Conservation (phyloP, 1,140 invertebrate genomes). For the Ostrea denselamellosa region DNA sequence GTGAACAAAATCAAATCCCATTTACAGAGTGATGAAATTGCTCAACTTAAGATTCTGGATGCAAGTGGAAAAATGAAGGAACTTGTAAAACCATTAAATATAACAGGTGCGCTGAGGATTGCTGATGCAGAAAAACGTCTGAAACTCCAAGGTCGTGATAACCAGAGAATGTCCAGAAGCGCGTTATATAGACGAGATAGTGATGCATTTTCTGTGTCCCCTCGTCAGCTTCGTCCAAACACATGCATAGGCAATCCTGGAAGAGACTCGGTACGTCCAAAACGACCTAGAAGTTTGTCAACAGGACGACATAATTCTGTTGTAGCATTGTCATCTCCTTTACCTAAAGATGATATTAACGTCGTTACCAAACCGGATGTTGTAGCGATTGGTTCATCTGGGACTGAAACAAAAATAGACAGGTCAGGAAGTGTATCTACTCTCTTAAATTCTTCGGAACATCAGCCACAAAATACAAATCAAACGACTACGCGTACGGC, state of each 20-base stretch:
- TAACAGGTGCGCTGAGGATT: slow-evolving; percentile 66
- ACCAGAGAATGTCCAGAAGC: not conserved
- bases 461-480: not conserved
- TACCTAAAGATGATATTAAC: not conserved
- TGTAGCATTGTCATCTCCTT: not conserved
- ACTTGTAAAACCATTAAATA: slow-evolving; percentile 47
- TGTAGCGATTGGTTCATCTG: not conserved
- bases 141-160: slow-evolving; percentile 54
- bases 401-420: not conserved
- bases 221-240: not conserved
- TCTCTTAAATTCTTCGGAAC: not conserved
- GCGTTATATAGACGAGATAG: not conserved
- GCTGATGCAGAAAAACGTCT: slow-evolving; percentile 65
- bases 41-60: slow-evolving; percentile 62
- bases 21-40: slow-evolving; percentile 66
- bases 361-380: not conserved
- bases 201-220: not conserved
- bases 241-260: not conserved
- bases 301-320: not conserved
- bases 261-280: not conserved
- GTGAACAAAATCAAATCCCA: slow-evolving; percentile 68
- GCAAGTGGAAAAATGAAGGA: slow-evolving; percentile 58
- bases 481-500: not conserved
- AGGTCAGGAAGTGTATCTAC: not conserved
- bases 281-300: not conserved